Conservation (phyloP, 2,888 invertebrate species). For the Keiferia lycopersicella region DNA sequence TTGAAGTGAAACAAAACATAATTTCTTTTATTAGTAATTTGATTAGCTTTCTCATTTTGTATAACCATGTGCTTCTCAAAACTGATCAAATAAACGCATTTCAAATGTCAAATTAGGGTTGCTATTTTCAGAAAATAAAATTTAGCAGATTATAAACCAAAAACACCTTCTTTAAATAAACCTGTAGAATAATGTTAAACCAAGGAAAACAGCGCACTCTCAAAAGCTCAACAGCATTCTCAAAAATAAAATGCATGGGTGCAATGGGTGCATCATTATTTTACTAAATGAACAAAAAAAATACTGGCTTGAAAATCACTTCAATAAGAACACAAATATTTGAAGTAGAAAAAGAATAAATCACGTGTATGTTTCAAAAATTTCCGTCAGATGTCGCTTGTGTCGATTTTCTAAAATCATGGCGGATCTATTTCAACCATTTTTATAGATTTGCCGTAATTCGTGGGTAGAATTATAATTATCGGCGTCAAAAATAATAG, state of each 20-base stretch:
- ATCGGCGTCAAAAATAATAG: slow-evolving; percentile 66
- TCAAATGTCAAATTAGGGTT: slow-evolving; percentile 2
- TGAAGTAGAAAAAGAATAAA: slow-evolving; percentile 60
- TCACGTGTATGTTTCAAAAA: slow-evolving; percentile 69
- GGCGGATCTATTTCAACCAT: slow-evolving; percentile 75
- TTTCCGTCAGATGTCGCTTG: slow-evolving; percentile 73
- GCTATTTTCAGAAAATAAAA: not conserved
- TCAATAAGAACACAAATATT: slow-evolving; percentile 59
- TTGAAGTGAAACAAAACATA: not conserved
- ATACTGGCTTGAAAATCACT: slow-evolving; percentile 50
- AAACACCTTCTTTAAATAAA: not conserved
- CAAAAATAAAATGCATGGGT: not conserved
- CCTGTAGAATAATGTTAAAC: not conserved
- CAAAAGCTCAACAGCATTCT: too few species aligned
- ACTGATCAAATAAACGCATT: not conserved
- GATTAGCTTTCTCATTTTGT: not conserved
- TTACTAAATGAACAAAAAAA: not conserved
- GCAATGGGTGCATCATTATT: not conserved
- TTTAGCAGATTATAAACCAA: not conserved
- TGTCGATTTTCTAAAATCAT: slow-evolving; percentile 71
- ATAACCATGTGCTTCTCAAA: not conserved
- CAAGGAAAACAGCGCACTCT: not conserved
- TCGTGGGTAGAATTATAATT: slow-evolving; percentile 76
- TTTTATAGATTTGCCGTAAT: slow-evolving; percentile 70
- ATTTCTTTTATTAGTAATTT: not conserved